Percentiles rank a stretch among this genome's conserved stretches.
Evolutionary conservation across 2,888 invertebrate species (phyloP).

Genomic region (Stomorhina lunata): DNA sequence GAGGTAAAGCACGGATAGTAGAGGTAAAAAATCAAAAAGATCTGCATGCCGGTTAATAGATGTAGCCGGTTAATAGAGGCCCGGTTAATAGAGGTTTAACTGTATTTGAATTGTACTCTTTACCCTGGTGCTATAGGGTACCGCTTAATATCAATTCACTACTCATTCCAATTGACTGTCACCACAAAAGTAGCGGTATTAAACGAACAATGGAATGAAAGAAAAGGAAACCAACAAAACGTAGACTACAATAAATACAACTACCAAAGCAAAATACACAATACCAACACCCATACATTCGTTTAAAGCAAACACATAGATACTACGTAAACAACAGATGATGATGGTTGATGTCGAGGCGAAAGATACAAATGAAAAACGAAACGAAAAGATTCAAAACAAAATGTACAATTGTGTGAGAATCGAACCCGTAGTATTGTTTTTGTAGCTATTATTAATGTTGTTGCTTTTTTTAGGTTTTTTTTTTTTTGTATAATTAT

Average conservation of each 20-base stretch:
- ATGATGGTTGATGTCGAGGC: too few species aligned
- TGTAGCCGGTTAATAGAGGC: too few species aligned
- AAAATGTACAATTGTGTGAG: constrained; percentile 46
- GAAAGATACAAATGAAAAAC: not conserved
- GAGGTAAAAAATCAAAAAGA: too few species aligned
- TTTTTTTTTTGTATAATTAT: constrained; percentile 29
- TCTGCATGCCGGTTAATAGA: too few species aligned
- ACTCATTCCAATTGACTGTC: constrained; percentile 10
- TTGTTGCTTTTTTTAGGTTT: constrained; percentile 19
- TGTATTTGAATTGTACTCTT: too few species aligned
- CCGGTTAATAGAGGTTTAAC: too few species aligned
- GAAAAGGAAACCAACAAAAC: constrained; percentile 34
- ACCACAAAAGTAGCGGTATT: constrained; percentile 1
- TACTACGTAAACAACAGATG: constrained; percentile 35
- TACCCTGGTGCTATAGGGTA: constrained; percentile 9
- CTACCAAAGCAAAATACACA: constrained; percentile 18
- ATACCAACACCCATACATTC: not conserved
- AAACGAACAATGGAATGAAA: constrained; percentile 4
- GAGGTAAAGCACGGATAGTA: too few species aligned
- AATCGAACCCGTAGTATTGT: constrained; percentile 16
- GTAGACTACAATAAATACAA: constrained; percentile 45
- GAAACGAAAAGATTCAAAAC: constrained; percentile 52
- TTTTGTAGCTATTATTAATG: constrained; percentile 29
- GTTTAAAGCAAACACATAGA: constrained; percentile 12
- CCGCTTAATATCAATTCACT: not conserved